A percentile compares a stretch with the other conserved stretches of the same genome.
These are phyloP conservation scores for Dunckerocampus dactyliophorus DNA, from an alignment of 2,113 vertebrate species.

Conservation along the genomic window DNA sequence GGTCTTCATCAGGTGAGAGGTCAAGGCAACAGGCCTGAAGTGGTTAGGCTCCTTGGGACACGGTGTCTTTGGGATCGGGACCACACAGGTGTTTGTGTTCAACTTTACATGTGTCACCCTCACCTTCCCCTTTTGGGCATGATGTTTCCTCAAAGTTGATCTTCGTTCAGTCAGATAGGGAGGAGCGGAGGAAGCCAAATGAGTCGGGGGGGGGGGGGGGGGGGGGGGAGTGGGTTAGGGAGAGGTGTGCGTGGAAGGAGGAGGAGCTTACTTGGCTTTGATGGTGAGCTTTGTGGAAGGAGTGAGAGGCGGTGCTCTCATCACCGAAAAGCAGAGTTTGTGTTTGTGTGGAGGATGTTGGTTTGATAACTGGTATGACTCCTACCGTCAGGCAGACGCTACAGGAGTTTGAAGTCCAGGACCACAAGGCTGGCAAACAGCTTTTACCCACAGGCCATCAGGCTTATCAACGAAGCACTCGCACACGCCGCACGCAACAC, in stretches of 20 bases:
- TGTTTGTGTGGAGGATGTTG: background rate
- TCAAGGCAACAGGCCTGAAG: too few relatives aligned
- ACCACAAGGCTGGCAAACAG: too few relatives aligned
- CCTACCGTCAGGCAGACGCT: too few relatives aligned
- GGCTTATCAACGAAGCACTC: too few relatives aligned
- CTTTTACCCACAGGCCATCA: too few relatives aligned
- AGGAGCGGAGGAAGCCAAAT: background rate
- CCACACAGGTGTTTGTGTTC: too few relatives aligned
- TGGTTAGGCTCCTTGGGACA: too few relatives aligned
- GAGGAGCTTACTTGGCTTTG: background rate
- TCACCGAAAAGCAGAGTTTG: constrained; percentile 22
- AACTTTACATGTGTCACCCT: background rate
- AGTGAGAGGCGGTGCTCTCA: constrained; percentile 51
- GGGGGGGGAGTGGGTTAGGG: constrained; percentile 24
- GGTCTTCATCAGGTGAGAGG: too few relatives aligned
- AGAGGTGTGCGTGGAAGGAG: constrained; percentile 14
- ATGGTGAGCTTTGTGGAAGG: constrained; percentile 42
- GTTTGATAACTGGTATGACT: too few relatives aligned
- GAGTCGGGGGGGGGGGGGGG: constrained; percentile 5
- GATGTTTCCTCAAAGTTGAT: background rate
- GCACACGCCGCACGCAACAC: too few relatives aligned
- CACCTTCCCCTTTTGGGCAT: background rate
- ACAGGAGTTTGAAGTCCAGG: too few relatives aligned
- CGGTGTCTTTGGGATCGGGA: too few relatives aligned
- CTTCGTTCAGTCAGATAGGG: background rate